A percentile compares a stretch with the other conserved stretches of the same genome.
Conservation (phyloP, 2,797 vertebrate species). For the Pipistrellus pipistrellus region DNA sequence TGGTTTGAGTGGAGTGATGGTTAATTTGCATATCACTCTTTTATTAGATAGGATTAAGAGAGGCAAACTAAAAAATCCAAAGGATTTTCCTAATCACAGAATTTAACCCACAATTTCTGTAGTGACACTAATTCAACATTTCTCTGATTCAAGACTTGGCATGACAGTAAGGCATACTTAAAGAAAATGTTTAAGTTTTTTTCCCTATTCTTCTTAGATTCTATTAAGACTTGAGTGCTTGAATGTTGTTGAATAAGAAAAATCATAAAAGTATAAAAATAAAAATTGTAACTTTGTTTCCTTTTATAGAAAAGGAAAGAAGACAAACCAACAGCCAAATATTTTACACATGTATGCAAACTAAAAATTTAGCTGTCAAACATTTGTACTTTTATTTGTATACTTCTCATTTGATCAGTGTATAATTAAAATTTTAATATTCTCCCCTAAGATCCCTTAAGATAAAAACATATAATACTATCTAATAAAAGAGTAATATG, state of each 20-base stretch:
- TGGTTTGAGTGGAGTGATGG: too few species aligned
- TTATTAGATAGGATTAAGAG: background rate
- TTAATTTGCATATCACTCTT: too few species aligned
- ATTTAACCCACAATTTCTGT: conserved; percentile 13
- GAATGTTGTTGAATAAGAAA: conserved; percentile 68
- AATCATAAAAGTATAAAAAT: conserved; percentile 70
- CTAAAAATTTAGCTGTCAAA: conserved; percentile 29
- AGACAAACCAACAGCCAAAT: conserved; percentile 1
- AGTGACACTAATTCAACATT: background rate
- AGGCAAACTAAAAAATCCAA: conserved; percentile 19
- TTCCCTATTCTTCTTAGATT: background rate
- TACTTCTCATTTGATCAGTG: background rate
- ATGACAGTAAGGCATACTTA: background rate
- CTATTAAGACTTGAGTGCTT: background rate
- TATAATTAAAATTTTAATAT: conserved; percentile 41
- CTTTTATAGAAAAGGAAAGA: conserved; percentile 44
- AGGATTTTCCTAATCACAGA: conserved; percentile 19
- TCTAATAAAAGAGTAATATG: too few species aligned
- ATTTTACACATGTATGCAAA: conserved; percentile 55
- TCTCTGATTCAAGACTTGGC: conserved; percentile 26
- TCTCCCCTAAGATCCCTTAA: conserved; percentile 46
- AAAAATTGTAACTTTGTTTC: background rate
- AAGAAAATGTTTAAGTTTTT: conserved; percentile 26
- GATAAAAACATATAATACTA: conserved; percentile 26
- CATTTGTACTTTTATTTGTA: conserved; percentile 32